Conservation (phyloP, 2,113 vertebrate species). For the Coracopsis vasa region DNA sequence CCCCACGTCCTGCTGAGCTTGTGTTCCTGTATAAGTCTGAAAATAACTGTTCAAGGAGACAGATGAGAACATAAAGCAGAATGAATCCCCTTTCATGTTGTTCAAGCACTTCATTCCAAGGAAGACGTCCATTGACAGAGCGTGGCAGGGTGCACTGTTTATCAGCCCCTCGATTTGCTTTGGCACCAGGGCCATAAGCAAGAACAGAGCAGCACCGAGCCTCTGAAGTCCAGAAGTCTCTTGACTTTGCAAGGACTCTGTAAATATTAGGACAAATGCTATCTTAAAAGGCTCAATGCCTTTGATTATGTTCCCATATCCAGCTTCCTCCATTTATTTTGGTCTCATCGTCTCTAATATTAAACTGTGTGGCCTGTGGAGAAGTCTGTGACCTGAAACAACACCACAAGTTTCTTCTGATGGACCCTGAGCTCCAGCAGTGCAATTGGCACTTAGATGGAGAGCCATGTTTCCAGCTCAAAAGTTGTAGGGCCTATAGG, state of each 20-base stretch:
- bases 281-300: conserved; percentile 38
- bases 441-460: not conserved
- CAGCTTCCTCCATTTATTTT: conserved; percentile 55
- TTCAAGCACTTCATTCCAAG: not conserved
- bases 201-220: not conserved
- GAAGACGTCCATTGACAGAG: conserved; percentile 23
- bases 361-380: not conserved
- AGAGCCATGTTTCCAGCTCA: not conserved
- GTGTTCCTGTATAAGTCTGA: not conserved
- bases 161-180: conserved; percentile 18
- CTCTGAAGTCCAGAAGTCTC: conserved; percentile 52
- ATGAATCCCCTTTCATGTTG: conserved; percentile 42
- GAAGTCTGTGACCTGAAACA: conserved; percentile 24
- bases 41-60: conserved; percentile 9
- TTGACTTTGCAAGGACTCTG: conserved; percentile 9
- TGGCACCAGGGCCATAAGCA: conserved; percentile 19
- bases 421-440: conserved; percentile 29
- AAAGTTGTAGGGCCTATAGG: rapidly evolving
- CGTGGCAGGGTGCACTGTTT: conserved; percentile 36
- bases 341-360: not conserved
- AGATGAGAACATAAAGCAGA: conserved; percentile 33
- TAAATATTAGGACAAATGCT: conserved; percentile 28
- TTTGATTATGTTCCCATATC: conserved; percentile 48
- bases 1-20: not conserved
- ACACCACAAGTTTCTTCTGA: not conserved